Conservation (phyloP, 2,113 vertebrate species). For the Semnornis frantzii region DNA sequence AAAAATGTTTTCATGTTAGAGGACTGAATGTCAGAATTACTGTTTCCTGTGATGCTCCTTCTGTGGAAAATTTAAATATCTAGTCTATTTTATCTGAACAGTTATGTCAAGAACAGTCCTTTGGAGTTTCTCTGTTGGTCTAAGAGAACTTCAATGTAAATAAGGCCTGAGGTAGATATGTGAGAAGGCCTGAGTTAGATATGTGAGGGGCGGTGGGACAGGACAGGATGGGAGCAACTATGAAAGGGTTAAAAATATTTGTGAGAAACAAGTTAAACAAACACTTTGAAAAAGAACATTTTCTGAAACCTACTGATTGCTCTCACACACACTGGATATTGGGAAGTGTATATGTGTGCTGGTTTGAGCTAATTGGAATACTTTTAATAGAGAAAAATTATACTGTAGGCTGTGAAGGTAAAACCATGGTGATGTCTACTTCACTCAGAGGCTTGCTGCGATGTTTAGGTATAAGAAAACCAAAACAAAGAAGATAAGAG, state of each 20-base stretch:
- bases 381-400: too few relatives aligned
- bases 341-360: not conserved
- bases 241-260: not conserved
- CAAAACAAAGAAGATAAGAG: too few relatives aligned
- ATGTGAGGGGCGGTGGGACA: not conserved
- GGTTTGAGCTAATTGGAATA: too few relatives aligned
- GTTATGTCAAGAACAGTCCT: not conserved
- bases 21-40: not conserved
- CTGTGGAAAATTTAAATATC: slow-evolving; percentile 64
- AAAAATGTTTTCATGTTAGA: slow-evolving; percentile 66
- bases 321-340: not conserved
- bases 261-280: not conserved
- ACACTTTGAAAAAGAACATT: not conserved
- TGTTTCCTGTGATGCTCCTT: slow-evolving; percentile 18
- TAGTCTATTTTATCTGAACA: slow-evolving; percentile 54
- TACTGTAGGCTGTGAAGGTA: too few relatives aligned
- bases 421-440: too few relatives aligned
- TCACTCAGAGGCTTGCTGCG: not conserved
- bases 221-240: not conserved
- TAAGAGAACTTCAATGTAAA: not conserved
- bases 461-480: too few relatives aligned
- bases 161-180: not conserved
- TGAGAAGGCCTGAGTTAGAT: not conserved
- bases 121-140: not conserved
- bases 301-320: not conserved